Evolutionary conservation across 2,888 invertebrate genomes (phyloP).

Genomic region (Polietes domitor): DNA sequence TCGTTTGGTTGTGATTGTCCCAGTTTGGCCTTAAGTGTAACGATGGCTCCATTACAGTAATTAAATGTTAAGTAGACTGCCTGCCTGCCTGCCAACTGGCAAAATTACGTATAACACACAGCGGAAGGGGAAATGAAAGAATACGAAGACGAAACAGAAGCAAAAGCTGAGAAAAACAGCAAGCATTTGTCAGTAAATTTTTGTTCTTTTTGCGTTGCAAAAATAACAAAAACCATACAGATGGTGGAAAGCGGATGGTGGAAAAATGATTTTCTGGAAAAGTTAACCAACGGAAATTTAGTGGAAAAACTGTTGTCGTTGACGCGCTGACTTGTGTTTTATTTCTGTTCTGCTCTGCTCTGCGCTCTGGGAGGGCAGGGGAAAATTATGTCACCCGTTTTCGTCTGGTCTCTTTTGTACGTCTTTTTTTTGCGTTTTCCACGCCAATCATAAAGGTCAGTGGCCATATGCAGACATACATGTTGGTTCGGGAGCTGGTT

Average conservation of each 20-base stretch:
- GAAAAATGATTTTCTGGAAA: not conserved
- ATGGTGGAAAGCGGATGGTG: not conserved
- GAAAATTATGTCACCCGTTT: constrained; percentile 14
- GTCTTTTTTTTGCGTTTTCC: not conserved
- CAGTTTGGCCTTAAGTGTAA: not conserved
- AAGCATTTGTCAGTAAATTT: not conserved
- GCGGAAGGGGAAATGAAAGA: not conserved
- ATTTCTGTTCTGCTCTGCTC: not conserved
- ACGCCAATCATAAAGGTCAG: not conserved
- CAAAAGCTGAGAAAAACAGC: not conserved
- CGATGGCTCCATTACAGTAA: constrained; percentile 17
- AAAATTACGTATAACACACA: not conserved
- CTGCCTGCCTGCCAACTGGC: not conserved
- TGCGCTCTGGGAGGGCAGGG: too few species aligned
- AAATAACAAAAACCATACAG: not conserved
- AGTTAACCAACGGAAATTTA: constrained; percentile 10
- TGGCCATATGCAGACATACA: not conserved
- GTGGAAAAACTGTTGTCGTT: constrained; percentile 15
- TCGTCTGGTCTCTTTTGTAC: not conserved
- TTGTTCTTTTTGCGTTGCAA: not conserved
- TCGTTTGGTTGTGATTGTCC: too few species aligned
- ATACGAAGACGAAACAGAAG: not conserved
- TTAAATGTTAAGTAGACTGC: not conserved
- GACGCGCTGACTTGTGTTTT: not conserved
- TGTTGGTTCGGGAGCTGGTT: not conserved